Percentiles rank a stretch among this genome's conserved stretches.
Conservation (phyloP, 2,797 vertebrate genomes). For the Liparis tanakae region DNA sequence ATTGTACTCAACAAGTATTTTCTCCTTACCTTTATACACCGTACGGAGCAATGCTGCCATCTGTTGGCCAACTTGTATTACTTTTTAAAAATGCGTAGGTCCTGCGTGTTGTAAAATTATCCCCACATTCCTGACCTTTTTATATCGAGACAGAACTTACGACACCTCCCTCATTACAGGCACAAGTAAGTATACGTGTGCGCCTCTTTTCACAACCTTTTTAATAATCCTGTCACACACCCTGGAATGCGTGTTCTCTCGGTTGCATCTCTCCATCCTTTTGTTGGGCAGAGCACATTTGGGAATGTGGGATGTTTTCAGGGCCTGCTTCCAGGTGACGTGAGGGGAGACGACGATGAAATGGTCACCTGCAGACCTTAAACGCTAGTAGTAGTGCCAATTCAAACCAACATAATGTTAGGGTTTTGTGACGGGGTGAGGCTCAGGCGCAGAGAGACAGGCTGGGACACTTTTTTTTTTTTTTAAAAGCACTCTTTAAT, state of each 20-base stretch:
- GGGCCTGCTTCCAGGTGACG: slow-evolving; percentile 49
- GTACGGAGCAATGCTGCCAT: slow-evolving; percentile 40
- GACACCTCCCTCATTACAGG: neutral
- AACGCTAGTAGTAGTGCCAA: slow-evolving; percentile 33
- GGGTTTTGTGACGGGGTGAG: too few species aligned
- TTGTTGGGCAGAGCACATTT: slow-evolving; percentile 50
- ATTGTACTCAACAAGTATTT: neutral
- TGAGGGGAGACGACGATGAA: slow-evolving; percentile 39
- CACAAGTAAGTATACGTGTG: neutral
- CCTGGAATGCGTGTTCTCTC: neutral
- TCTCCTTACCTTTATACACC: neutral
- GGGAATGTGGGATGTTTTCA: slow-evolving; percentile 55
- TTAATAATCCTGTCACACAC: slow-evolving; percentile 34
- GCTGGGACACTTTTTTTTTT: too few species aligned
- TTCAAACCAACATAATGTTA: too few species aligned
- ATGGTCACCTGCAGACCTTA: slow-evolving; percentile 57
- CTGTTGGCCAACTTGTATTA: slow-evolving; percentile 54
- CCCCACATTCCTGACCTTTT: slow-evolving; percentile 1
- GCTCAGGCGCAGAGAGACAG: too few species aligned
- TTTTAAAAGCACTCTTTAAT: too few species aligned
- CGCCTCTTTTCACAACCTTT: slow-evolving; percentile 4
- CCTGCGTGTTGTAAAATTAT: slow-evolving; percentile 1
- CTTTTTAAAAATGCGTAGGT: slow-evolving; percentile 9
- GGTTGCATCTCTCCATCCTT: slow-evolving; percentile 23
- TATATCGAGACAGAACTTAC: slow-evolving; percentile 2